Base-by-base conservation (phyloP, 2,888 invertebrate genomes). In the Choreutis nemorana region DNA sequence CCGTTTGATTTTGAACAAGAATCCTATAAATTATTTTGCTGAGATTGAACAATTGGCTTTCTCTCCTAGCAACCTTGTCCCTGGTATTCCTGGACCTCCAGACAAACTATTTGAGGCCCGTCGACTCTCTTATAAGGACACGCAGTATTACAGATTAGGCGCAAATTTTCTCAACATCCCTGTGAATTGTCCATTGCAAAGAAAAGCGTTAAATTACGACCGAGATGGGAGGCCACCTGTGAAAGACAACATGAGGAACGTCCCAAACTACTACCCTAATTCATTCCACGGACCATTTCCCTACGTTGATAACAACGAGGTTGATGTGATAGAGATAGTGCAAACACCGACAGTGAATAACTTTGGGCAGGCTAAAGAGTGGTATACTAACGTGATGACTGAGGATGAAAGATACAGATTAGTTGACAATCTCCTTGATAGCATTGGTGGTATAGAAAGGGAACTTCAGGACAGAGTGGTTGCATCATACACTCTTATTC, bases 261-360 rank as follows among this genome's bases (percentile, higher is more conserved):
- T 87, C 1, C 95, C 96, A 1, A 95, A 95, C 64, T 97, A 95
- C 56, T 93, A 83, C 68, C 97, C 97, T 0, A 97, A 97, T 72
- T 91, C 93, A 37, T 97, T 94, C 62, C 72, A 82, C 40, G 96
- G 95, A 0, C 92, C 95, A 0, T 77, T 83, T 30, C 82, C 82
- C 23, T 82, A 83, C 42, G 71, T 81, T 3, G 70, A 83, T 3
- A 84, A 84, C n/a, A 75, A 78, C 33, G 48, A 56, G 11, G 48
- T 81, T 2, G 52, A 72, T 5, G 64, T 83, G 2, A 63, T 80
- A 13, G 83, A 83, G 47, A 51, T 64, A 7, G 58, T 83, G 7
- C 64, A 83, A 35, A 93, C 91, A 3, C 89, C 91, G 48, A 86
- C 90, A n/a, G n/a, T n/a, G 2, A 91, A 94, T 55, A 93, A 96